Percentiles rank a stretch among this genome's conserved stretches.
These are phyloP conservation scores for Limnephilus rhombicus DNA, from an alignment of 2,888 invertebrate species.

Conservation along the genomic window DNA sequence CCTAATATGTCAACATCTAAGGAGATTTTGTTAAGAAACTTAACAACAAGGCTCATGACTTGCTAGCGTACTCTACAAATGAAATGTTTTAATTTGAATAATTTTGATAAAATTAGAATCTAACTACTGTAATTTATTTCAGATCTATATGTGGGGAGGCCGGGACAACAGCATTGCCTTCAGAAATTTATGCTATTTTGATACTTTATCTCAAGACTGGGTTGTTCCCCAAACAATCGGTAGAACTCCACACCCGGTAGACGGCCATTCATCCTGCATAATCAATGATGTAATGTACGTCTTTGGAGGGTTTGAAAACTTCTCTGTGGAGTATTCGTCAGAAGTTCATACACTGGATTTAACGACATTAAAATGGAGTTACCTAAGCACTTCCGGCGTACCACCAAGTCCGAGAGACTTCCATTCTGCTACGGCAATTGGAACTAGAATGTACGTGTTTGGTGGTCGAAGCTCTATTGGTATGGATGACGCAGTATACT, in stretches of 20 bases:
- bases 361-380: constrained; percentile 85
- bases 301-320: constrained; percentile 95
- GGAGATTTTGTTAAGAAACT: no score
- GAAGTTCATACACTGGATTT: constrained; percentile 88
- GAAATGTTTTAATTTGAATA: not conserved
- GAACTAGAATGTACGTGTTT: constrained; percentile 91
- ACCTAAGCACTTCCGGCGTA: constrained; percentile 79
- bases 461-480: constrained; percentile 89
- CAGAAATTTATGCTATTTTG: constrained; percentile 88
- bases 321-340: constrained; percentile 87
- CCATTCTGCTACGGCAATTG: constrained; percentile 89
- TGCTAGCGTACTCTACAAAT: not conserved
- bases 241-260: constrained; percentile 87
- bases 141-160: constrained; percentile 94
- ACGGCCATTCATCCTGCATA: constrained; percentile 94
- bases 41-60: no score
- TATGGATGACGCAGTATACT: constrained; percentile 86
- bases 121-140: constrained; percentile 66
- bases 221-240: constrained; percentile 82
- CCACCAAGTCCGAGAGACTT: constrained; percentile 90
- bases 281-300: constrained; percentile 90
- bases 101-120: not conserved
- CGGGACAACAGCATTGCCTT: constrained; percentile 91
- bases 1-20: no score
- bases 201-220: constrained; percentile 85